Conservation (phyloP, 2,888 invertebrate species). For the Cybosia mesomella region DNA sequence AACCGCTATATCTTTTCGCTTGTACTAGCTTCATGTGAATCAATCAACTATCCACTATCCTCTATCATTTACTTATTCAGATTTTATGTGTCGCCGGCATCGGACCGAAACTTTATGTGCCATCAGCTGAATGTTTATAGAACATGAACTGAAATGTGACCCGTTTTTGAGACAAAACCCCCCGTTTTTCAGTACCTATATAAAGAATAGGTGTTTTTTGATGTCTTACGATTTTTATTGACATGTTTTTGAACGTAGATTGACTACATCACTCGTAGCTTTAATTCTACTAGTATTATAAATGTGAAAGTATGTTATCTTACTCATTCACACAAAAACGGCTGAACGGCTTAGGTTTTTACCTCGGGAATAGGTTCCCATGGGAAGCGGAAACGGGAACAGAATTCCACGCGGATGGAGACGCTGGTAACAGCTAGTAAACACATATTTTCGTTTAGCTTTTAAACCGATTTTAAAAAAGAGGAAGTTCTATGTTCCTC, state of each 20-base stretch:
- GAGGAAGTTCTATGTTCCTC: too few relatives aligned
- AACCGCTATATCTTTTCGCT: slow-evolving; percentile 37
- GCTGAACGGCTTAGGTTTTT: too few relatives aligned
- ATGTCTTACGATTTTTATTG: slow-evolving; percentile 24
- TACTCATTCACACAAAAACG: too few relatives aligned
- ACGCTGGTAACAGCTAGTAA: too few relatives aligned
- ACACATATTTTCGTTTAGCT: too few relatives aligned
- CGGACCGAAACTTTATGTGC: slow-evolving; percentile 66
- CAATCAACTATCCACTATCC: slow-evolving; percentile 75
- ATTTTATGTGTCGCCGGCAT: slow-evolving; percentile 68
- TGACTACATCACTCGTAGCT: too few relatives aligned
- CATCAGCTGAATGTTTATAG: slow-evolving; percentile 59
- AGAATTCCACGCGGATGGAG: too few relatives aligned
- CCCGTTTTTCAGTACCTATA: slow-evolving; percentile 24
- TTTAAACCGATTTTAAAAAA: too few relatives aligned
- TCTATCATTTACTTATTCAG: slow-evolving; percentile 78
- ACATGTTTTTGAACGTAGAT: background rate
- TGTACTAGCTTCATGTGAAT: slow-evolving; percentile 58
- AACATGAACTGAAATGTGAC: slow-evolving; percentile 42
- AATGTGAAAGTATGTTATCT: too few relatives aligned
- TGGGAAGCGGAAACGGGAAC: too few relatives aligned
- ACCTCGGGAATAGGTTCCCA: too few relatives aligned
- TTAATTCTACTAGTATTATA: too few relatives aligned
- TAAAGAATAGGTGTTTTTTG: slow-evolving; percentile 20
- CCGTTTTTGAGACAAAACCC: slow-evolving; percentile 44